phyloP scores from a whole-genome alignment of 1,140 invertebrate species.

The Nasonia giraulti region DNA sequence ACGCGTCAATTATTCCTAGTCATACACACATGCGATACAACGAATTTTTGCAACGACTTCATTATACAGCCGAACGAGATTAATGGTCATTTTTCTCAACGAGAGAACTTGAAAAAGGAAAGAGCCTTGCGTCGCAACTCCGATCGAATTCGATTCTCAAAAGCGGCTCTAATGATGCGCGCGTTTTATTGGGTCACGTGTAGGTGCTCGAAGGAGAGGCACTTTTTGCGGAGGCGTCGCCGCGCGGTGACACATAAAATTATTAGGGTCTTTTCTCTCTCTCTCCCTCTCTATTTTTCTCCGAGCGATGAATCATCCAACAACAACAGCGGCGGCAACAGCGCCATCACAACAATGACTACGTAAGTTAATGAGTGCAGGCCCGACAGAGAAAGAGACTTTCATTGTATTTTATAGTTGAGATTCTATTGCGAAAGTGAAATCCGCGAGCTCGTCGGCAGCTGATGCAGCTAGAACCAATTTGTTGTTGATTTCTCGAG shows the following conservation, averaged over 20 bases:
- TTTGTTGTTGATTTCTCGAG: slow-evolving; percentile 45
- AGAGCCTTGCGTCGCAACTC: background rate
- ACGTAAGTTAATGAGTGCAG: slow-evolving; percentile 28
- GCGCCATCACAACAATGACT: background rate
- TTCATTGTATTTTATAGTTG: slow-evolving; percentile 29
- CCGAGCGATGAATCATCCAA: background rate
- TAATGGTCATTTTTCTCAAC: background rate
- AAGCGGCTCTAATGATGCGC: background rate
- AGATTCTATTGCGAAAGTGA: slow-evolving; percentile 45
- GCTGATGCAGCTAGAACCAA: background rate
- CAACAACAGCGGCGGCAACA: background rate
- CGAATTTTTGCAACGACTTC: too few relatives aligned
- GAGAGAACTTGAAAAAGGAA: slow-evolving; percentile 5
- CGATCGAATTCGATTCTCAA: slow-evolving; percentile 26
- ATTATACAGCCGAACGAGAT: background rate
- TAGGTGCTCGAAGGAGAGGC: slow-evolving; percentile 12
- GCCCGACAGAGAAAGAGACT: background rate
- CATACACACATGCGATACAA: too few relatives aligned
- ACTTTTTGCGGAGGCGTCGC: slow-evolving; percentile 5
- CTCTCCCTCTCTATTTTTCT: background rate
- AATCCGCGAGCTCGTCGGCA: slow-evolving; percentile 1
- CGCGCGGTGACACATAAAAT: slow-evolving; percentile 35
- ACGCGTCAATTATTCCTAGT: too few relatives aligned
- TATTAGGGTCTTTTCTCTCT: slow-evolving; percentile 19
- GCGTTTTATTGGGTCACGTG: slow-evolving; percentile 28